Evolutionary conservation across 1,140 invertebrate species (phyloP), one percentile per base, ranked within the genome.

Genomic region (Ceratosolen solmsi): DNA sequence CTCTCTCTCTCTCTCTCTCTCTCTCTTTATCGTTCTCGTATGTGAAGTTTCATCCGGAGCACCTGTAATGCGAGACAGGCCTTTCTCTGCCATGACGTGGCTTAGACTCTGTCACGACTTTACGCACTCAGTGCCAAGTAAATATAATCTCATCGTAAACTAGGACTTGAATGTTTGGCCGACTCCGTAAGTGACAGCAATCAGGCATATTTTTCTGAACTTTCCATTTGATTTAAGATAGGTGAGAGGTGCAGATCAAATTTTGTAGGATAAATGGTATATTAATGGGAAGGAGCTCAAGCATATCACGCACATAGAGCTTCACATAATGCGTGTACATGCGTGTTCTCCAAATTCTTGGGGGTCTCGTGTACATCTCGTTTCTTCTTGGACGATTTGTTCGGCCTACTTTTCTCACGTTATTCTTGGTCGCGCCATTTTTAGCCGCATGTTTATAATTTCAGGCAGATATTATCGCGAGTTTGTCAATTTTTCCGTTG

Each of bases 1-100:
- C n/a, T n/a, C n/a, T n/a, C 56, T 17, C 54, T 58, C 4, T 58
- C 54, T 5, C 4, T 58, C 20, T 58, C 8, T 58, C 54, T 25
- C 5, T 58, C 54, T 58, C 5, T 22, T 17, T 25, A 58, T 17
- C 54, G 5, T 17, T 58, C 5, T 58, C n/a, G 54, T 17, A 25
- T 4, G 20, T 25, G 60, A 22, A 33, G 51, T n/a, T 51, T 63
- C 36, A 83, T 56, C 77, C 70, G 72, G 60, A 82, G 76, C 83
- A 86, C 82, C 80, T 84, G 84, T 80, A n/a, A n/a, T 74, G 63
- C 76, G 76, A 79, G 75, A 82, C 73, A 72, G 46, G 65, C 78
- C 76, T 82, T 72, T 82, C 82, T 82, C 78, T 79, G 80, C 82
- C 77, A 81, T 80, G 79, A 80, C 80, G 51, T 46, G 41, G 38